phyloP scores from a whole-genome alignment of 2,888 invertebrate genomes.

The Nycteola revayana region DNA sequence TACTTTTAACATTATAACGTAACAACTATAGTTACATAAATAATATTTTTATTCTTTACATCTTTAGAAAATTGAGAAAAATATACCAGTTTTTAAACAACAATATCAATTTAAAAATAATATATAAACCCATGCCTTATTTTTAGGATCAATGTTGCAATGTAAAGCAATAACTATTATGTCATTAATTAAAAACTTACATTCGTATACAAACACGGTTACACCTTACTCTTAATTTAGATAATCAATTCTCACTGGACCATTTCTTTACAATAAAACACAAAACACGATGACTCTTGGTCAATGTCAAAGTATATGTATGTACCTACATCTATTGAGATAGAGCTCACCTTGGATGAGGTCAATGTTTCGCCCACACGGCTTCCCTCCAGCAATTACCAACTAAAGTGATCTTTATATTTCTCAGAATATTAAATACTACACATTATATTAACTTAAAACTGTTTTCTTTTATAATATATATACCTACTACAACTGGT shows the following conservation, averaged over 20 bases:
- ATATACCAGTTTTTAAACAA: too few relatives aligned
- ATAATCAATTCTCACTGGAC: not conserved
- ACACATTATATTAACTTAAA: not conserved
- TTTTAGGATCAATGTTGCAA: too few relatives aligned
- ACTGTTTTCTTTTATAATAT: not conserved
- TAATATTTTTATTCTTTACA: too few relatives aligned
- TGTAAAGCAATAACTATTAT: too few relatives aligned
- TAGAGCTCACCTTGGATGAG: constrained; percentile 62
- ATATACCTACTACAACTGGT: too few relatives aligned
- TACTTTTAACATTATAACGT: too few relatives aligned
- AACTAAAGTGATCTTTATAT: constrained; percentile 6
- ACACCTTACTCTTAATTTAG: not conserved
- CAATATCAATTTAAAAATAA: too few relatives aligned
- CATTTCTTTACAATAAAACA: not conserved
- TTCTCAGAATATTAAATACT: constrained; percentile 6
- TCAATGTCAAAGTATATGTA: constrained; percentile 39
- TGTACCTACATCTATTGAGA: constrained; percentile 31
- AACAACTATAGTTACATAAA: too few relatives aligned
- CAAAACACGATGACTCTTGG: constrained; percentile 8
- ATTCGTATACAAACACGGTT: not conserved
- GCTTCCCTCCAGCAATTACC: constrained; percentile 18
- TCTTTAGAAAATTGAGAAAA: too few relatives aligned
- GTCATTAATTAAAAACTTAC: too few relatives aligned
- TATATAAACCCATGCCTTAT: too few relatives aligned
- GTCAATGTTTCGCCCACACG: constrained; percentile 63